Evolutionary conservation across 2,888 invertebrate genomes (phyloP).

Genomic region (Drosophila lacicola): DNA sequence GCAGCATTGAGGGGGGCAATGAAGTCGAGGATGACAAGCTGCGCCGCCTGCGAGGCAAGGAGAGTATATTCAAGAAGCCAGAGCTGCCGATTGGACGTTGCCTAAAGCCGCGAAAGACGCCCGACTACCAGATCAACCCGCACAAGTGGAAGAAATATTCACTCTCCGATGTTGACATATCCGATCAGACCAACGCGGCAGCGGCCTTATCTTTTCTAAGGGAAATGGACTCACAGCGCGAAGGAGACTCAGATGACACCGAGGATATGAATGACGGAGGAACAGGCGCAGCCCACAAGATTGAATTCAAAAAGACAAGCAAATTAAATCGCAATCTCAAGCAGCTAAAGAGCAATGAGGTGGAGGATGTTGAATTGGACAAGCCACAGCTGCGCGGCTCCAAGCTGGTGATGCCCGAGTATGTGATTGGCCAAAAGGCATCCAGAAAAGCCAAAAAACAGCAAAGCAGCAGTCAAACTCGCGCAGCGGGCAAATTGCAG

Average conservation of each 20-base stretch:
- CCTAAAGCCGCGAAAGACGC: conserved; percentile 85
- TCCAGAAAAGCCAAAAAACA: conserved; percentile 42
- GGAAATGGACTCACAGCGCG: conserved; percentile 88
- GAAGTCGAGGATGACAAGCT: conserved; percentile 56
- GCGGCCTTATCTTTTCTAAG: conserved; percentile 92
- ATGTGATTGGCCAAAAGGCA: conserved; percentile 90
- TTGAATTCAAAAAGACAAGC: conserved; percentile 84
- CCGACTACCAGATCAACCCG: conserved; percentile 88
- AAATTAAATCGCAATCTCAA: conserved; percentile 75
- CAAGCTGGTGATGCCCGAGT: conserved; percentile 93
- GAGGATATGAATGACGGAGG: conserved; percentile 32
- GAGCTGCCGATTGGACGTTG: conserved; percentile 88
- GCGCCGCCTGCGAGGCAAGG: conserved; percentile 85
- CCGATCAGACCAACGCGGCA: conserved; percentile 91
- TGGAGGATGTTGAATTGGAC: conserved; percentile 76
- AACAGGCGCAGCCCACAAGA: conserved; percentile 50
- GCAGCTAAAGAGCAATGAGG: conserved; percentile 69
- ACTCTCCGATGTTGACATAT: conserved; percentile 93
- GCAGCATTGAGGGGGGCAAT: conserved; percentile 36
- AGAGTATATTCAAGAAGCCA: conserved; percentile 92
- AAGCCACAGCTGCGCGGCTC: conserved; percentile 88
- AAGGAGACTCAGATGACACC: conserved; percentile 53
- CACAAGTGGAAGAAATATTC: conserved; percentile 93
- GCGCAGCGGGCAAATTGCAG: conserved; percentile 83
- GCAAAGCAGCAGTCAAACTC: conserved; percentile 82